Evolutionary conservation across 1,140 invertebrate genomes (phyloP), one percentile per base, ranked within the genome.

Genomic region (Caenorhabditis latens): DNA sequence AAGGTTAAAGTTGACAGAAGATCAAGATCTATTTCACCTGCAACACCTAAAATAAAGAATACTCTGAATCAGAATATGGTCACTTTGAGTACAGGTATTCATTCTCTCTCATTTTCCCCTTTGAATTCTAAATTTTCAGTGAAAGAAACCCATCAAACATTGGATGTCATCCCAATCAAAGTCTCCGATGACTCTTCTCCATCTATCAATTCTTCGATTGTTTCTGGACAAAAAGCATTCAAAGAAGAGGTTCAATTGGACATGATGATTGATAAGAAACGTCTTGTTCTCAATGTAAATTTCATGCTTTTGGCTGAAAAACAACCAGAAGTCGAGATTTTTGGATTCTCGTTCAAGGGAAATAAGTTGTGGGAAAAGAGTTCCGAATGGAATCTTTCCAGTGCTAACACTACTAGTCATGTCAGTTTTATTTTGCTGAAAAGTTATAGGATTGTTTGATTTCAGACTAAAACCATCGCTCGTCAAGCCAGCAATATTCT

Each of bases 401-500:
- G 71, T 79, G 71, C 71, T 13, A 50, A 50, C 9, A 79, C 43
- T 79, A 79, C 71, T 79, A 79, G 71, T 79, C 19, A 79, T 79
- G 71, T 79, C 4, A 32, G 71, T 79, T 79, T 46, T 75, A 32
- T 8, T 46, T 2, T 48, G 19, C 8, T n/a, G 16, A 21, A 58
- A n/a, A n/a, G n/a, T 4, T 9, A n/a, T 58, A 5, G 0, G n/a
- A 58, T 58, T 19, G 8, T 65, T 32, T 42, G 21, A 65, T 65
- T 75, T 48, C 24, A 75, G 67, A 75, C 67, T 46, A 75, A 75
- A 75, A 75, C 67, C 46, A n/a, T 75, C 46, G 67, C 67, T 75
- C 67, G 67, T 75, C 67, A 75, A 75, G 67, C 67, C 67, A 75
- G 67, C n/a, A 46, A 75, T 24, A 75, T 75, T 75, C 9, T 75